These are phyloP conservation scores for Neomonachus schauinslandi DNA, from an alignment of 2,113 vertebrate species.

Conservation along the genomic window DNA sequence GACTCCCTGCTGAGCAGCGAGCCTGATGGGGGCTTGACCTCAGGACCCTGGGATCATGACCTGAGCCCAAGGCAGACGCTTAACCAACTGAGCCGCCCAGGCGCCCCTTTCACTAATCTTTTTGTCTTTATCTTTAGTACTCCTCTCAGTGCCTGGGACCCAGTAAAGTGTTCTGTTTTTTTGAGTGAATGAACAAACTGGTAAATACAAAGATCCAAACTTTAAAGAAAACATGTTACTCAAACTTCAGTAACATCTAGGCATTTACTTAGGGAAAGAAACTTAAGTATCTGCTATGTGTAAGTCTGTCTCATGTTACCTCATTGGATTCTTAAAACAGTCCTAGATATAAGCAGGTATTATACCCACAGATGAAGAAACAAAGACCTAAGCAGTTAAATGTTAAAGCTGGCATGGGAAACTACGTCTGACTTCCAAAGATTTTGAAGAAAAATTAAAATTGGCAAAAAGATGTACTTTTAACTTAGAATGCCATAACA, in stretches of 20 bases:
- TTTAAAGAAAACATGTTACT: background rate
- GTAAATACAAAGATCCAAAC: slow-evolving; percentile 7
- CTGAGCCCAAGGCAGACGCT: background rate
- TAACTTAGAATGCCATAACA: background rate
- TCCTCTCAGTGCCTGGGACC: background rate
- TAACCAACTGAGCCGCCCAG: background rate
- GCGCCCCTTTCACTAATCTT: background rate
- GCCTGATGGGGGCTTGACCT: background rate
- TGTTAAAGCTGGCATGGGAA: background rate
- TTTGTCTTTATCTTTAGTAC: background rate
- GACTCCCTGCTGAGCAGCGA: background rate
- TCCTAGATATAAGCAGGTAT: background rate
- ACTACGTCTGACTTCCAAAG: background rate
- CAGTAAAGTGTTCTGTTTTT: background rate
- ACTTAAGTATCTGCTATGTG: background rate
- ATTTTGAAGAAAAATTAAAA: slow-evolving; percentile 14
- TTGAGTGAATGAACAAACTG: slow-evolving; percentile 11
- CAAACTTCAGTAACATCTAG: background rate
- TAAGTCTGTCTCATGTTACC: background rate
- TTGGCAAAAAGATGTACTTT: background rate
- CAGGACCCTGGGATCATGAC: background rate
- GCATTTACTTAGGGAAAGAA: slow-evolving; percentile 23
- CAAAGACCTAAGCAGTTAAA: background rate
- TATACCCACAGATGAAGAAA: slow-evolving; percentile 48
- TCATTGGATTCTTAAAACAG: slow-evolving; percentile 34